Percentiles rank a stretch among this genome's conserved stretches.
phyloP scores from a whole-genome alignment of 2,797 vertebrate species.

The Cephalopachus bancanus region DNA sequence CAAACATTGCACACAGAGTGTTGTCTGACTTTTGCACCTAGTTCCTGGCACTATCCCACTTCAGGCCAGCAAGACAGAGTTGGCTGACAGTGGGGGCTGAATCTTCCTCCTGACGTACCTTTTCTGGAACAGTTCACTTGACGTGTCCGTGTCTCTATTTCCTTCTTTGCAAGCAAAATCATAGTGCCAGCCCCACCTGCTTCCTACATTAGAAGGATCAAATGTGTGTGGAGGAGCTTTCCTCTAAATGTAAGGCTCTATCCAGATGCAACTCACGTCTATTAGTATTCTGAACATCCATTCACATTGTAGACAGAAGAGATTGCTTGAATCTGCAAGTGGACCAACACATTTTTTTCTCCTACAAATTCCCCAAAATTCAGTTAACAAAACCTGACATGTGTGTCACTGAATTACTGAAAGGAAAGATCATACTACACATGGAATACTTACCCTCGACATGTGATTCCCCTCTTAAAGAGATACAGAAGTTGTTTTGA shows the following conservation, averaged over 20 bases:
- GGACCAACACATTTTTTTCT: not conserved
- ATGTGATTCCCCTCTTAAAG: not conserved
- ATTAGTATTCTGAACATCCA: not conserved
- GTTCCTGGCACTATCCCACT: not conserved
- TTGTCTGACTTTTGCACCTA: not conserved
- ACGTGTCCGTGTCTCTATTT: not conserved
- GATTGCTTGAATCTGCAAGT: not conserved
- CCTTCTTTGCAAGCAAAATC: not conserved
- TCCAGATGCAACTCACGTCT: not conserved
- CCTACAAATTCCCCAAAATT: slow-evolving; percentile 20
- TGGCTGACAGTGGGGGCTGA: not conserved
- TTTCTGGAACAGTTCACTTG: not conserved
- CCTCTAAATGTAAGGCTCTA: not conserved
- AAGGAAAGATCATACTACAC: not conserved
- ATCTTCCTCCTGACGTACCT: not conserved
- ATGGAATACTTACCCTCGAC: not conserved
- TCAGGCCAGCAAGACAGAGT: not conserved
- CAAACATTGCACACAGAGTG: not conserved
- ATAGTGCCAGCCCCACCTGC: not conserved
- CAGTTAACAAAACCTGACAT: slow-evolving; percentile 31
- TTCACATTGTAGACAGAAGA: not conserved
- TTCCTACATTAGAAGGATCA: not conserved
- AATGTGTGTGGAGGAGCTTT: not conserved
- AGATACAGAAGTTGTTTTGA: not conserved
- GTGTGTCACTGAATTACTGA: not conserved